A percentile compares a stretch with the other conserved stretches of the same genome.
Evolutionary conservation across 2,888 invertebrate genomes (phyloP).

Genomic region (Agrotis ipsilon): DNA sequence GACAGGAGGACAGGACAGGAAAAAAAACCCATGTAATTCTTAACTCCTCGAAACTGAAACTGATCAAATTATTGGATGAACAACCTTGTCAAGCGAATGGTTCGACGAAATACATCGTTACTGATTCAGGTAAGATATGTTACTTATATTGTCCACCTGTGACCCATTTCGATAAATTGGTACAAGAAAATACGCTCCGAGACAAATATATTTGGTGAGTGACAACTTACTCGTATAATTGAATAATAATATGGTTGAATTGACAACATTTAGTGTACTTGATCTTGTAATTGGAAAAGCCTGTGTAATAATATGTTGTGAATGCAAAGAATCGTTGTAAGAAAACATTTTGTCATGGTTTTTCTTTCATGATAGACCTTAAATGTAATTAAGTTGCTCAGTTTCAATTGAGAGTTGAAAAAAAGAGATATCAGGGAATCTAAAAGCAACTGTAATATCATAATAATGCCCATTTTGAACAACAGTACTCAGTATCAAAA

Average conservation of each 20-base stretch:
- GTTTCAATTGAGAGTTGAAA: too few species aligned
- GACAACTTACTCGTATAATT: constrained; percentile 24
- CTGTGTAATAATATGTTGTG: neutral
- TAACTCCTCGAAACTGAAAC: neutral
- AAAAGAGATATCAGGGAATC: too few species aligned
- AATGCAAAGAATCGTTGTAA: neutral
- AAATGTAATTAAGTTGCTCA: too few species aligned
- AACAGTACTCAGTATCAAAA: too few species aligned
- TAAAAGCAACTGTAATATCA: too few species aligned
- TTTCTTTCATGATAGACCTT: too few species aligned
- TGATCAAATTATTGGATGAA: constrained; percentile 35
- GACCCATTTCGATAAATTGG: constrained; percentile 30
- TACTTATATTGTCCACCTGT: constrained; percentile 27
- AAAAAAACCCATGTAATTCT: neutral
- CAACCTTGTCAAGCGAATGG: constrained; percentile 4
- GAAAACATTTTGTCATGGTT: too few species aligned
- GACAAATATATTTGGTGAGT: constrained; percentile 19
- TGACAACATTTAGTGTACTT: constrained; percentile 8
- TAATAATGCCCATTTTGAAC: too few species aligned
- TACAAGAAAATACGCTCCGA: constrained; percentile 10
- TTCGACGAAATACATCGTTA: constrained; percentile 4
- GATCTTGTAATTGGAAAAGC: constrained; percentile 9
- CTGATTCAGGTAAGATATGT: constrained; percentile 14
- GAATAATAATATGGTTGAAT: constrained; percentile 16
- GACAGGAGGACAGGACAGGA: too few species aligned